Evolutionary conservation across 2,888 invertebrate genomes (phyloP).

Genomic region (Desoria tigrina): DNA sequence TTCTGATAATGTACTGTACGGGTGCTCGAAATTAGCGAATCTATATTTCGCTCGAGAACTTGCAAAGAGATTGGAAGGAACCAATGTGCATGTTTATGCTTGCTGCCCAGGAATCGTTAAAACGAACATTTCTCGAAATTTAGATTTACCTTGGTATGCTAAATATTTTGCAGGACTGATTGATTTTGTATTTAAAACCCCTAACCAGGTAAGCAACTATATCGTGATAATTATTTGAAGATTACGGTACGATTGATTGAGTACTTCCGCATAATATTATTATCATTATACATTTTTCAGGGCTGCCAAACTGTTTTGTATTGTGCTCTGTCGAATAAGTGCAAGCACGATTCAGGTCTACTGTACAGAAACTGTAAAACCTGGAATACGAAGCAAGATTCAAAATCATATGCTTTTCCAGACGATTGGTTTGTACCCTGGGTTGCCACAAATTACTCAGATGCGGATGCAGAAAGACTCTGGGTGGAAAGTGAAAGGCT

Average conservation of each 20-base stretch:
- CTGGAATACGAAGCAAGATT: slow-evolving; percentile 56
- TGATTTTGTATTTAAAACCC: slow-evolving; percentile 24
- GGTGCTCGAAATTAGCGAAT: slow-evolving; percentile 57
- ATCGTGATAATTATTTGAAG: no score
- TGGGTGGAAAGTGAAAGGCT: slow-evolving; percentile 74
- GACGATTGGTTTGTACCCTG: slow-evolving; percentile 59
- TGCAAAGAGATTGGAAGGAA: slow-evolving; percentile 56
- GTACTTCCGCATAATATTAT: background rate
- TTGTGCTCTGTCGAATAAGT: slow-evolving; percentile 72
- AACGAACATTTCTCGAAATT: slow-evolving; percentile 37
- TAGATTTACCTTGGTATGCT: slow-evolving; percentile 66
- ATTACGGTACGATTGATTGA: slow-evolving; percentile 5
- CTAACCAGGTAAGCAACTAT: slow-evolving; percentile 26
- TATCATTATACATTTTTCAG: slow-evolving; percentile 58
- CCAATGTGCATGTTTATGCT: slow-evolving; percentile 55
- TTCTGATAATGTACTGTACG: slow-evolving; percentile 52
- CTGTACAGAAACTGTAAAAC: slow-evolving; percentile 74
- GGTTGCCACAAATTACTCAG: slow-evolving; percentile 59
- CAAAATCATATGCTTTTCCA: slow-evolving; percentile 65
- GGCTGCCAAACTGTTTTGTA: slow-evolving; percentile 78
- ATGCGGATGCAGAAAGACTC: slow-evolving; percentile 62
- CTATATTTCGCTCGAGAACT: slow-evolving; percentile 56
- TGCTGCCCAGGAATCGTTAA: slow-evolving; percentile 45
- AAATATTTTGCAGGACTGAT: slow-evolving; percentile 8
- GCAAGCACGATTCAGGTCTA: slow-evolving; percentile 68